These are phyloP conservation scores for Psylliodes chrysocephalus DNA, from an alignment of 2,888 invertebrate genomes.

Conservation along the genomic window DNA sequence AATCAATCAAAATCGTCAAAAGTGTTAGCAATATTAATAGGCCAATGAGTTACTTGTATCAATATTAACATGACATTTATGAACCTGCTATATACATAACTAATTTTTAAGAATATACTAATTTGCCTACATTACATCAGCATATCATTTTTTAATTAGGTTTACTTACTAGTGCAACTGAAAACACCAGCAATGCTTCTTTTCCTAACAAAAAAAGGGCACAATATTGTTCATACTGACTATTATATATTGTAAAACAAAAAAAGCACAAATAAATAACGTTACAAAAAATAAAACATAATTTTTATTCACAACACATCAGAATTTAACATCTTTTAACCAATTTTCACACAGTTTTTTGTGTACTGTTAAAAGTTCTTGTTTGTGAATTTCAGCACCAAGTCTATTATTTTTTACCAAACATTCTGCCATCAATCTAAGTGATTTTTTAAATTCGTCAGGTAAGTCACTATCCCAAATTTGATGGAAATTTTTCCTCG, in stretches of 20 bases:
- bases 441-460: constrained; percentile 24
- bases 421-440: constrained; percentile 30
- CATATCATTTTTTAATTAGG: constrained; percentile 7
- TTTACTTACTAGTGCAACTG: not conserved
- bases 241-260: not conserved
- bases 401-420: constrained; percentile 28
- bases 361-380: constrained; percentile 7
- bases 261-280: constrained; percentile 11
- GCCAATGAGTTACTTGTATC: too few species aligned
- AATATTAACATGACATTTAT: too few species aligned
- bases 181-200: constrained; percentile 10
- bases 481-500: constrained; percentile 25
- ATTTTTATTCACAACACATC: constrained; percentile 12
- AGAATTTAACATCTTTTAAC: constrained; percentile 17
- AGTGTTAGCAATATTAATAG: too few species aligned
- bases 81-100: too few species aligned
- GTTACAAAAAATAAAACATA: constrained; percentile 4
- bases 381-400: constrained; percentile 13
- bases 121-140: too few species aligned
- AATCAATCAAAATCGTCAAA: too few species aligned
- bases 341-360: constrained; percentile 16
- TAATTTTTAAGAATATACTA: too few species aligned
- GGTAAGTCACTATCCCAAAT: constrained; percentile 32
- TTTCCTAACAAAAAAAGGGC: constrained; percentile 6
- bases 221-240: constrained; percentile 2